Evolutionary conservation across 1,140 invertebrate species (phyloP).

Genomic region (Aphaenogaster ashmeadi): DNA sequence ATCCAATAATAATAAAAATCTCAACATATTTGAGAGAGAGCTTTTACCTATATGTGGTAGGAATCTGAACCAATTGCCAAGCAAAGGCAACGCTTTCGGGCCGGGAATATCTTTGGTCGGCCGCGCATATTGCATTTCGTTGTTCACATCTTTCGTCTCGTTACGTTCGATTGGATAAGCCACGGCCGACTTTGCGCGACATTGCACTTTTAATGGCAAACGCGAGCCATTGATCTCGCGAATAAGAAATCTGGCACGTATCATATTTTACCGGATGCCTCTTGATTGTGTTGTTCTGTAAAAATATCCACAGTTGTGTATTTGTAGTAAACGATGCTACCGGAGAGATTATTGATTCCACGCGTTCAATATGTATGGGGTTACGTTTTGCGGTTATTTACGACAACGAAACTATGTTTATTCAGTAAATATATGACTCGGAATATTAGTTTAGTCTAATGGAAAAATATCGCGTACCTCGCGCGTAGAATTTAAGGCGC

Average conservation of each 20-base stretch:
- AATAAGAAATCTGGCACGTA: conserved; percentile 1
- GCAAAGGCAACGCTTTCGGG: conserved; percentile 84
- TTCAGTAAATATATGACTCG: conserved; percentile 10
- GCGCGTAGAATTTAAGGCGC: conserved; percentile 9
- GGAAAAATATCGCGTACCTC: conserved; percentile 43
- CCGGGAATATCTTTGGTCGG: conserved; percentile 87
- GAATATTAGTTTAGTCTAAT: conserved; percentile 50
- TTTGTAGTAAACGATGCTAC: neutral
- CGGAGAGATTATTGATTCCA: conserved; percentile 24
- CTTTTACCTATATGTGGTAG: conserved; percentile 88
- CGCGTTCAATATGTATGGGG: neutral
- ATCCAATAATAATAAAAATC: neutral
- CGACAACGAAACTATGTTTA: neutral
- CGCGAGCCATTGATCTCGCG: conserved; percentile 25
- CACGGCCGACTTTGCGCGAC: neutral
- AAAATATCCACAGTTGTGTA: neutral
- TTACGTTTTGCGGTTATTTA: conserved; percentile 20
- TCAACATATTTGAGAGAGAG: neutral
- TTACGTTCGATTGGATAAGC: neutral
- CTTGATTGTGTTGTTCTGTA: neutral
- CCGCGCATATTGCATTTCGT: conserved; percentile 48
- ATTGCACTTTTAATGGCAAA: neutral
- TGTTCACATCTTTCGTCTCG: neutral
- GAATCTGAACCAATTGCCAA: conserved; percentile 86
- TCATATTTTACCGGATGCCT: conserved; percentile 4